Base-by-base conservation (phyloP, 2,113 vertebrate species). In the Herpailurus yagouaroundi region DNA sequence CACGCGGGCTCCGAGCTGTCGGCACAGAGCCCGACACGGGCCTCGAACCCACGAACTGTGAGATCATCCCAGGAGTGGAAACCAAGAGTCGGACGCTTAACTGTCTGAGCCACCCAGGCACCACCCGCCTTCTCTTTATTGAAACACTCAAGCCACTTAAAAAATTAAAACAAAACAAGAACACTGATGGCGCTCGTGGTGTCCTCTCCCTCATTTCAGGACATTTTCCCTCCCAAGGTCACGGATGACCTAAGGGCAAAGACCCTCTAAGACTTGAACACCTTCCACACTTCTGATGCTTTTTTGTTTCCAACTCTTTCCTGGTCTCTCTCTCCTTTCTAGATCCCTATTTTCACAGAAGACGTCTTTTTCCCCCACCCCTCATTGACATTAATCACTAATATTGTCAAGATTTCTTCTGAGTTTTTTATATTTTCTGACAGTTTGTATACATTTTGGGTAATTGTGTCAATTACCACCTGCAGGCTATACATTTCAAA, bases 211-310 rank as follows among this genome's bases (percentile, higher is more conserved):
- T 21, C 31, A 3, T 29, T 3, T 50, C n/a, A 3, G 0, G 4
- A 64, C 13, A 4, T 21, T 18, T 4, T 38, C 25, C 25, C 6
- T n/a, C 19, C 11, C 5, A 1, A n/a, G 45, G 23, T 41, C 50
- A 29, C 6, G 1, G 16, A 11, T 3, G n/a, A 2, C 27, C 23
- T 33, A 0, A 41, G 33, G 41, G 1, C 0, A 29, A 13, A 1
- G 57, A 1, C 23, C 12, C 10, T 7, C 1, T 1, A 3, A 16
- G 33, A 7, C 13, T 3, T 0, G 38, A 4, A 16, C 27, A 3
- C 25, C 4, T 0, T 12, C 10, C 48, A 6, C 14, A 2, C 29
- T 41, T 92, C 57, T 4, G 5, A 3, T 10, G 19, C 1, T 25
- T 7, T 23, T 16, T 7, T 6, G 1, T 13, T 76, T n/a, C 23